Evolutionary conservation across 2,888 invertebrate species (phyloP), one percentile per base, ranked within the genome.

Genomic region (Baronia brevicornis): DNA sequence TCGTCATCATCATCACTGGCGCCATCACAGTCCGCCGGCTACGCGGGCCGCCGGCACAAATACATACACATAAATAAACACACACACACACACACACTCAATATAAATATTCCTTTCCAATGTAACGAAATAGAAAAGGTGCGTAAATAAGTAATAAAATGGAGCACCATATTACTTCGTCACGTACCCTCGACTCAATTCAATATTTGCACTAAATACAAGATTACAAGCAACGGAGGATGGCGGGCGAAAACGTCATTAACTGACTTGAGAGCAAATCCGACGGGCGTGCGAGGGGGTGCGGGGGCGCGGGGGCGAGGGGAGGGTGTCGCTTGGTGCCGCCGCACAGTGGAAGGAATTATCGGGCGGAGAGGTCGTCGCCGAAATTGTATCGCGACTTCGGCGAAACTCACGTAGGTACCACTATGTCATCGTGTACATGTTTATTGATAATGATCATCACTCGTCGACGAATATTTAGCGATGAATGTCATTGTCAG

Each of bases 171-270:
- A 18, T 17, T 12, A 25, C 12, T 34, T 38, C 34, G 25, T 27
- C 9, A 26, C 27, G 20, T 8, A 11, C 7, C 8, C 19, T 13
- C 23, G 28, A 26, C 11, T 25, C 19, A 23, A 51, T 48, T 51
- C 46, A 44, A 51, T 48, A 48, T 47, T 51, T 44, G 44, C 36
- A 43, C 39, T 33, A 48, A 48, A 48, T 43, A 49, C 45, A 45
- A 52, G 49, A 46, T 52, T 43, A 48, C 39, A 39, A 36, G 38
- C 36, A 36, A 33, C 25, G 24, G 39, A 33, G 41, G 46, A 36
- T 35, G 33, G 24, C 43, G 45, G 47, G 54, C 54, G 54, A 54
- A 54, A 54, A 52, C 51, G 44, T 54, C 54, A 55, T 55, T 54
- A 52, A 47, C 38, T 43, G 43, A 49, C 50, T 51, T 43, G 43